Evolutionary conservation across 2,113 vertebrate species (phyloP).

Genomic region (Eira barbara): DNA sequence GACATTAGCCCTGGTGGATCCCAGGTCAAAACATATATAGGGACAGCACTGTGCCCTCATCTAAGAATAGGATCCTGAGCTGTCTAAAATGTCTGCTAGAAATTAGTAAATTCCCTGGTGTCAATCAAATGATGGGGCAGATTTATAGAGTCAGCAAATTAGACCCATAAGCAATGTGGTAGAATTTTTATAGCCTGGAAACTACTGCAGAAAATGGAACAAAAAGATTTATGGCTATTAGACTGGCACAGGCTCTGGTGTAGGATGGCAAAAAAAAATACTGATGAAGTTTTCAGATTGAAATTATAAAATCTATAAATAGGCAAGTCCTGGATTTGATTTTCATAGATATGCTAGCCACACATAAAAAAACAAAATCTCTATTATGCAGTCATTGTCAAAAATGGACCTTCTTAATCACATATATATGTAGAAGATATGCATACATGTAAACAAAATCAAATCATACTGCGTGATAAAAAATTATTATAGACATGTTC

Average conservation of each 20-base stretch:
- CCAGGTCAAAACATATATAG: neutral
- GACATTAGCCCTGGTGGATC: neutral
- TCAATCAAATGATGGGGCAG: neutral
- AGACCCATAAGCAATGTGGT: neutral
- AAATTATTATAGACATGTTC: neutral
- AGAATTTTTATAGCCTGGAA: slow-evolving; percentile 17
- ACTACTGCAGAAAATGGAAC: slow-evolving; percentile 28
- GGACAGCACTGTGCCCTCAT: neutral
- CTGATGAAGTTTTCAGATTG: slow-evolving; percentile 6
- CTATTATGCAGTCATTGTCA: neutral
- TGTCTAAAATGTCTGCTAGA: neutral
- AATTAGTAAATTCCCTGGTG: slow-evolving; percentile 11
- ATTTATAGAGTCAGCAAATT: slow-evolving; percentile 29
- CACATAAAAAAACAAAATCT: neutral
- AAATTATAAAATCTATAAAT: slow-evolving; percentile 31
- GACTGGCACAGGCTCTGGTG: neutral
- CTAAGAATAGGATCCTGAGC: neutral
- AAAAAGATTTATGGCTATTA: slow-evolving; percentile 13
- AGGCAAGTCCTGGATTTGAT: neutral
- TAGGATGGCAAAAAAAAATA: neutral
- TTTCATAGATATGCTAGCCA: slow-evolving; percentile 27
- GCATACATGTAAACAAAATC: neutral
- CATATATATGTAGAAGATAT: neutral
- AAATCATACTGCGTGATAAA: neutral
- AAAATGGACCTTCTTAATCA: neutral